Evolutionary conservation across 2,888 invertebrate species (phyloP), one percentile per base, ranked within the genome.

Genomic region (Maniola hyperantus): DNA sequence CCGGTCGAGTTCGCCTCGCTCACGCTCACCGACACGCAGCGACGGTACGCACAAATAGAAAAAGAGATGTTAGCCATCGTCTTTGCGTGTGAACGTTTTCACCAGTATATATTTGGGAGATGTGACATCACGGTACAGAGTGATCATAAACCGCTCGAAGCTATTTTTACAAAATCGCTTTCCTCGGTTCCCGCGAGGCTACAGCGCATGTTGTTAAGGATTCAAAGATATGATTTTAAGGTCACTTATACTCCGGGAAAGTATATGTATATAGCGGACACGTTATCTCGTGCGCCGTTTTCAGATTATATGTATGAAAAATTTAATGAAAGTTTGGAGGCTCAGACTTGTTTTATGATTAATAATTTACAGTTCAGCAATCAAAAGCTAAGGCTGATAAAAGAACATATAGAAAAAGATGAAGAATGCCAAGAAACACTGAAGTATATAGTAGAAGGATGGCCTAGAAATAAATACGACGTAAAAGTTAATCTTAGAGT

Each of bases 81-180:
- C 2, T 53, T 53, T 33, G 53, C 53, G 6, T 26, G 20, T n/a
- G 53, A 53, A 33, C 26, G 53, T 26, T 53, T 53, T 11, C 53
- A 53, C 7, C 53, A 53, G 7, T 53, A 53, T 33, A n/a, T 53
- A 33, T 53, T 33, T 33, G 53, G 53, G 0, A 20, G 53, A n/a
- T 10, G 8, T 6, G 33, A 53, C 7, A 34, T 53, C 1, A 33
- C 33, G 4, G 26, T 53, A n/a, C n/a, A 79, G 33, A 72, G 73
- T 0, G 79, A 80, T 46, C 78, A 79, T 33, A 78, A 78, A 15
- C 78, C 78, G 0, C 61, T 78, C 0, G 76, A 77, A 54, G 58
- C 68, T 0, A 33, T 78, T 11, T 78, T 77, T 65, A 75, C 70
- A 33, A 78, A 77, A 48, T 53, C 75, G 0, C 62, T 77, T 4